Conservation (phyloP, 2,797 vertebrate species). For the Remorina albescens region DNA sequence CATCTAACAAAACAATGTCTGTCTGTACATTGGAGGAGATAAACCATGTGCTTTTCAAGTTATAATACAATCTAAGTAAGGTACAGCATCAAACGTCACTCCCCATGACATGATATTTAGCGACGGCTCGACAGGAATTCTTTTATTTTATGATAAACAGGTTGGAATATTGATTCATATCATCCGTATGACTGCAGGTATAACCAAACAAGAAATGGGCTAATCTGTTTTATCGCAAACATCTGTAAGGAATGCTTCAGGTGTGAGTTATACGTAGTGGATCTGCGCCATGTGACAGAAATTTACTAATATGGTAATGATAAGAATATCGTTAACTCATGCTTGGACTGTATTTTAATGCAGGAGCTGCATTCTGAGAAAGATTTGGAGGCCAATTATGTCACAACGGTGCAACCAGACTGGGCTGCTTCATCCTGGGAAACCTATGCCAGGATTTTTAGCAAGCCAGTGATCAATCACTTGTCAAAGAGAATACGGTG, state of each 20-base stretch:
- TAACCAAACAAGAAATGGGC: neutral
- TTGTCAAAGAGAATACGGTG: too few relatives aligned
- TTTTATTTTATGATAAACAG: neutral
- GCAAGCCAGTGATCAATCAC: too few relatives aligned
- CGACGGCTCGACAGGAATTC: neutral
- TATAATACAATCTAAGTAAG: neutral
- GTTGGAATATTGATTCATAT: conserved; percentile 10
- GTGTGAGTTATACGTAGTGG: neutral
- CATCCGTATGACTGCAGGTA: neutral
- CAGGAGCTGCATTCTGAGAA: too few relatives aligned
- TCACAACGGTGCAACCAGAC: too few relatives aligned
- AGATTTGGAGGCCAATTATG: too few relatives aligned
- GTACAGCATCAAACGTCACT: neutral
- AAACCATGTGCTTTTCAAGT: neutral
- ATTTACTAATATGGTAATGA: neutral
- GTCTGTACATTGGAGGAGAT: neutral
- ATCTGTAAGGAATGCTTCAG: conserved; percentile 5
- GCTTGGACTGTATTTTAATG: neutral
- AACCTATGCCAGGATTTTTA: too few relatives aligned
- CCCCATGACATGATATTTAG: neutral
- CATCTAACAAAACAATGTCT: conserved; percentile 25
- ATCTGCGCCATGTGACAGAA: neutral
- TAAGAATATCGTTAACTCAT: neutral
- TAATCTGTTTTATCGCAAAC: conserved; percentile 15
- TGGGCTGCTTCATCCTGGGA: too few relatives aligned